Percentiles rank a stretch among this genome's conserved stretches.
phyloP scores from a whole-genome alignment of 2,113 vertebrate genomes.

The Agapornis roseicollis region DNA sequence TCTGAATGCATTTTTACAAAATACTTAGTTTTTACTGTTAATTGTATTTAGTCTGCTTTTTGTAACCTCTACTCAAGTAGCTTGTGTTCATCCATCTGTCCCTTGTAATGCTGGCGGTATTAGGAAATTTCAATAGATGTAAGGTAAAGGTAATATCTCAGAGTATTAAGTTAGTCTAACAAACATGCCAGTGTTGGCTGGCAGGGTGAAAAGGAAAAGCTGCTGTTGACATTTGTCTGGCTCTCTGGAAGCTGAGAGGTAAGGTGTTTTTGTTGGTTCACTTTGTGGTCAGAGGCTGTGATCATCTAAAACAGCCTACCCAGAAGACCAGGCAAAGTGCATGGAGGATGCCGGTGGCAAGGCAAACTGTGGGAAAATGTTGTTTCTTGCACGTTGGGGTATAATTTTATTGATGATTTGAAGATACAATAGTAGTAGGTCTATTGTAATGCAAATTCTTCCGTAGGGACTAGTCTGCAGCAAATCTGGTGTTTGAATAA shows the following conservation, averaged over 20 bases:
- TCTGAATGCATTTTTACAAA: background rate
- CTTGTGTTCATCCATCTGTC: background rate
- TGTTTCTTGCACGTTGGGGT: background rate
- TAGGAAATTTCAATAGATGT: background rate
- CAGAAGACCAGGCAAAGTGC: background rate
- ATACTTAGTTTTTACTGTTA: background rate
- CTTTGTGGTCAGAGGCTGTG: rapidly evolving
- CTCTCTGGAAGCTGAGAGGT: background rate
- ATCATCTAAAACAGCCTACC: background rate
- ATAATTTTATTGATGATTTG: background rate
- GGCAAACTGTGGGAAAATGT: background rate
- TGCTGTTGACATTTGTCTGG: background rate
- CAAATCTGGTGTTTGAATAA: background rate
- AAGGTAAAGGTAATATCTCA: background rate
- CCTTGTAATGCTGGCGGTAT: background rate
- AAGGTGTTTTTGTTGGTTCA: rapidly evolving
- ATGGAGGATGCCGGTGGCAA: background rate
- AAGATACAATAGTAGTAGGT: background rate
- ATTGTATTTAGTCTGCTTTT: background rate
- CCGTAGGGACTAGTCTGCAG: background rate
- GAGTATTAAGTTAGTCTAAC: background rate
- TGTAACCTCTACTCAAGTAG: background rate
- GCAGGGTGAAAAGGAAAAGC: background rate
- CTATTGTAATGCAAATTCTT: background rate
- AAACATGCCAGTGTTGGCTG: background rate